Percentiles rank a stretch among this genome's conserved stretches.
Evolutionary conservation across 2,888 invertebrate species (phyloP).

Genomic region (Oxytorus armatus): DNA sequence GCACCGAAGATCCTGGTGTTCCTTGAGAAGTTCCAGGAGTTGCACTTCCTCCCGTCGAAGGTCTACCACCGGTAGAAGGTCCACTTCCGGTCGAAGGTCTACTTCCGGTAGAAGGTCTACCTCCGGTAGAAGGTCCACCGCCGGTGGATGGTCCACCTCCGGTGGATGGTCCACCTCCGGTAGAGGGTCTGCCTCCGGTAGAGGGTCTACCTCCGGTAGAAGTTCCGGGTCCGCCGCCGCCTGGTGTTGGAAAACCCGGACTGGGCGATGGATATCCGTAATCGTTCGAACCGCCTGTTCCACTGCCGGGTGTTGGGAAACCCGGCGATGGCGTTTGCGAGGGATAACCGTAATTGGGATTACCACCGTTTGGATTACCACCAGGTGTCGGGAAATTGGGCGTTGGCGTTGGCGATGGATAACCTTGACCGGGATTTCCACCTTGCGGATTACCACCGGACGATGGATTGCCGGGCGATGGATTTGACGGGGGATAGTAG

Average conservation of each 20-base stretch:
- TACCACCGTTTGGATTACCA: slow-evolving; percentile 36
- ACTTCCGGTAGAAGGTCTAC: slow-evolving; percentile 17
- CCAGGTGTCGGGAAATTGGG: slow-evolving; percentile 58
- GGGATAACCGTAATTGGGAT: slow-evolving; percentile 48
- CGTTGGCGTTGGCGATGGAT: slow-evolving; percentile 63
- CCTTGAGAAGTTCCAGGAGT: slow-evolving; percentile 27
- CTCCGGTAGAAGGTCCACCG: slow-evolving; percentile 36
- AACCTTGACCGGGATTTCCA: slow-evolving; percentile 51
- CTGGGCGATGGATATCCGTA: slow-evolving; percentile 57
- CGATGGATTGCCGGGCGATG: slow-evolving; percentile 17
- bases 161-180: slow-evolving; percentile 63
- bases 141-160: slow-evolving; percentile 44
- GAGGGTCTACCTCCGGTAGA: slow-evolving; percentile 40
- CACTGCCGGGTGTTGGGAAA: slow-evolving; percentile 64
- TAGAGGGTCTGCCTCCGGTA: slow-evolving; percentile 53
- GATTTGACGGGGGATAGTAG: slow-evolving; percentile 35
- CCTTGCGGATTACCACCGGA: slow-evolving; percentile 44
- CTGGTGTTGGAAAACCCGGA: slow-evolving; percentile 66
- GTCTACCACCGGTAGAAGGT: slow-evolving; percentile 19
- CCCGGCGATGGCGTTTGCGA: slow-evolving; percentile 57
- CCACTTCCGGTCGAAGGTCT: slow-evolving; percentile 59
- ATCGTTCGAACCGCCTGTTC: slow-evolving; percentile 34
- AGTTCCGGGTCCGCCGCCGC: slow-evolving; percentile 18
- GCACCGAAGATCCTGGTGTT: slow-evolving; percentile 31
- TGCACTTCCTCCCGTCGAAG: background rate